phyloP scores from a whole-genome alignment of 2,113 vertebrate species.

The Xyrauchen texanus region DNA sequence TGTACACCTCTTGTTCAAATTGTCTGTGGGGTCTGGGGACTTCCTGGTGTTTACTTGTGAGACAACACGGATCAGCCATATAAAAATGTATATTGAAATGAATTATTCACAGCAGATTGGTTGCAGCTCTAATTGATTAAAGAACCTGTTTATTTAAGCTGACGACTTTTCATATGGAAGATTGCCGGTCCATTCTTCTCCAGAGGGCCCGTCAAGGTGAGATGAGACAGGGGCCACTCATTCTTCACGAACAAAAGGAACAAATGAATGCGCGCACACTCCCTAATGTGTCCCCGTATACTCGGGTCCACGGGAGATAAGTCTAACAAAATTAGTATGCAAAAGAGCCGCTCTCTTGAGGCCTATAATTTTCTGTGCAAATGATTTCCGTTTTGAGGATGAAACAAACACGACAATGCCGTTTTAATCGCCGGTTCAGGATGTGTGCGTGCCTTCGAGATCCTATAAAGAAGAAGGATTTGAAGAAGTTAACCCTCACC shows the following conservation, averaged over 20 bases:
- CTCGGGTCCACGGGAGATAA: slow-evolving; percentile 91
- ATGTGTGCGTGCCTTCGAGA: slow-evolving; percentile 67
- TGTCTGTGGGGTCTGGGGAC: slow-evolving; percentile 37
- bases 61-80: slow-evolving; percentile 34
- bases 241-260: slow-evolving; percentile 66
- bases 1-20: slow-evolving; percentile 47
- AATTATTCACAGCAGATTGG: slow-evolving; percentile 28
- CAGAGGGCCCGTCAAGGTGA: slow-evolving; percentile 43
- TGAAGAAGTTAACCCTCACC: slow-evolving; percentile 88
- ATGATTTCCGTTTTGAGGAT: slow-evolving; percentile 92
- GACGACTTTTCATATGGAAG: slow-evolving; percentile 23
- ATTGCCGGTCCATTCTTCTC: slow-evolving; percentile 26
- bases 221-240: slow-evolving; percentile 56
- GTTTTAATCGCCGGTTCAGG: slow-evolving; percentile 70
- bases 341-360: slow-evolving; percentile 92
- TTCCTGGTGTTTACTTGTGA: slow-evolving; percentile 32
- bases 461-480: slow-evolving; percentile 82
- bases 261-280: slow-evolving; percentile 77
- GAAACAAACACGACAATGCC: slow-evolving; percentile 89
- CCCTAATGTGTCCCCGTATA: slow-evolving; percentile 82
- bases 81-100: slow-evolving; percentile 35
- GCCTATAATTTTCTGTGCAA: slow-evolving; percentile 95
- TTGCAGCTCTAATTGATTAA: slow-evolving; percentile 31
- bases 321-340: slow-evolving; percentile 99
- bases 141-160: slow-evolving; percentile 34